Conservation (phyloP, 2,113 vertebrate species). For the Nibea coibor region DNA sequence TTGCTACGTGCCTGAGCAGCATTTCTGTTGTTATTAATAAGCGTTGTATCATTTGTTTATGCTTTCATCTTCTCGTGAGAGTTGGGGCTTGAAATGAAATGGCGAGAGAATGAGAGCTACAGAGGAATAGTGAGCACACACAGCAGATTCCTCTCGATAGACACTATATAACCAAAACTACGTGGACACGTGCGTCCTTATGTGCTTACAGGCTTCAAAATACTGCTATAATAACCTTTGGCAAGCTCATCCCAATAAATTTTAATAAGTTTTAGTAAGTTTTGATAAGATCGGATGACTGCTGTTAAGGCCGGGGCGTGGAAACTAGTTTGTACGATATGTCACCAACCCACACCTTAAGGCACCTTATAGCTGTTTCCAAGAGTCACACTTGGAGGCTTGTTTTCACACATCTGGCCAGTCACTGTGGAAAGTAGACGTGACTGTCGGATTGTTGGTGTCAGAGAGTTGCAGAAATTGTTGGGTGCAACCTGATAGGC, state of each 20-base stretch:
- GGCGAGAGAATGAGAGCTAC: not conserved
- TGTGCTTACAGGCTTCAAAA: not conserved
- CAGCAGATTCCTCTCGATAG: not conserved
- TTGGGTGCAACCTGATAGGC: not conserved
- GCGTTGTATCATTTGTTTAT: conserved; percentile 54
- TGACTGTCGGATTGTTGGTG: not conserved
- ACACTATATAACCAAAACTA: not conserved
- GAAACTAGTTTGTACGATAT: not conserved
- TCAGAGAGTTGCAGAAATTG: not conserved
- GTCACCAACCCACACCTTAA: not conserved
- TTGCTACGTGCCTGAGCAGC: conserved; percentile 53
- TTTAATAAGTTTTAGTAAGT: too few species aligned
- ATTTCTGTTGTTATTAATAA: conserved; percentile 66
- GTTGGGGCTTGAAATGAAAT: conserved; percentile 22
- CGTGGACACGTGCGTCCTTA: not conserved
- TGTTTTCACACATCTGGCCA: not conserved
- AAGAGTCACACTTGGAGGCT: not conserved
- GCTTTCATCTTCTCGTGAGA: conserved; percentile 58
- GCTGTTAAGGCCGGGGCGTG: not conserved
- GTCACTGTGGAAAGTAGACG: not conserved
- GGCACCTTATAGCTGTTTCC: not conserved
- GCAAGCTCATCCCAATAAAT: not conserved
- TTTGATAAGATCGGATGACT: not conserved
- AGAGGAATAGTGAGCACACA: conserved; percentile 5
- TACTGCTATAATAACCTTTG: not conserved